Evolutionary conservation across 2,113 vertebrate species (phyloP).

Genomic region (Pristiophorus japonicus): DNA sequence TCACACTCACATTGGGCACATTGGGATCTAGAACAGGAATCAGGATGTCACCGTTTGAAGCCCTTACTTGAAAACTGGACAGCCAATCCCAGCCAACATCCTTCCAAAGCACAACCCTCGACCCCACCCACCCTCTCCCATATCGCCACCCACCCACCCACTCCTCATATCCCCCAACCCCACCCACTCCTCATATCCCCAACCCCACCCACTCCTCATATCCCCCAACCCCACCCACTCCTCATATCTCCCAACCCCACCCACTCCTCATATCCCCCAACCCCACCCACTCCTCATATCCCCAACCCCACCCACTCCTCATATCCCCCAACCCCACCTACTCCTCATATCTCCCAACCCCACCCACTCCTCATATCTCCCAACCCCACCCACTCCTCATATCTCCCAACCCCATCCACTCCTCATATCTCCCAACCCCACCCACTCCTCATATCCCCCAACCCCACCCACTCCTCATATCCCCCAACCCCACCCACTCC

Average conservation of each 20-base stretch:
- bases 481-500: neutral
- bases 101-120: neutral
- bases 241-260: neutral
- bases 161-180: neutral
- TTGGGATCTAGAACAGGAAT: constrained; percentile 56
- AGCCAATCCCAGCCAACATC: neutral
- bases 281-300: neutral
- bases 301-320: neutral
- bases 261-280: neutral
- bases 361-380: too few relatives aligned
- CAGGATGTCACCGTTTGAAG: neutral
- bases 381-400: neutral
- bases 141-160: neutral
- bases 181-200: neutral
- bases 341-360: neutral
- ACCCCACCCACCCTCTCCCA: neutral
- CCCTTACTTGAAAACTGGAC: constrained; percentile 25
- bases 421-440: too few relatives aligned
- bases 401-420: neutral
- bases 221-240: neutral
- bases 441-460: too few relatives aligned
- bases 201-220: neutral
- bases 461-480: neutral
- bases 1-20: constrained; percentile 65
- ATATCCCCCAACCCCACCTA: neutral